A percentile compares a stretch with the other conserved stretches of the same genome.
phyloP scores from a whole-genome alignment of 2,113 vertebrate genomes.

The Cyanoramphus novaezelandiae region DNA sequence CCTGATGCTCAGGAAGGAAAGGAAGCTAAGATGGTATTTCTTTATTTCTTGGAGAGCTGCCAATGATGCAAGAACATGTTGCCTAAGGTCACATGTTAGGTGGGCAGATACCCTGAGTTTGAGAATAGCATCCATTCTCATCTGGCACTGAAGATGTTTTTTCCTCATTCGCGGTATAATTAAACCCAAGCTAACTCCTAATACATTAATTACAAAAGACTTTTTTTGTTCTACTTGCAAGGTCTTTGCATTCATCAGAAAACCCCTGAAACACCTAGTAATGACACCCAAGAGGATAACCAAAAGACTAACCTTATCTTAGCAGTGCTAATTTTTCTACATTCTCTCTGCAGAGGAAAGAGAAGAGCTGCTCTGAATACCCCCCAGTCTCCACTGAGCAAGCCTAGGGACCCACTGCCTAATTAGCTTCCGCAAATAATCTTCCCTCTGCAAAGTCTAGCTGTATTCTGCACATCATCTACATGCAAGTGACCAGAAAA shows the following conservation, averaged over 20 bases:
- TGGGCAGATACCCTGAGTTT: background rate
- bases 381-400: background rate
- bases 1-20: background rate
- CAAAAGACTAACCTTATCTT: background rate
- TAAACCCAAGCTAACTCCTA: constrained; percentile 4
- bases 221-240: background rate
- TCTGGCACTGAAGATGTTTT: background rate
- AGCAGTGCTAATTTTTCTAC: background rate
- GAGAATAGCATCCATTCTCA: background rate
- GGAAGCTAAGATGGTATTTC: background rate
- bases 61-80: background rate
- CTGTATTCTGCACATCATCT: background rate
- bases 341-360: background rate
- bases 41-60: background rate
- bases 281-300: background rate
- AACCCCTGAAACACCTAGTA: background rate
- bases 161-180: background rate
- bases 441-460: background rate
- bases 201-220: constrained; percentile 5
- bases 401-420: background rate
- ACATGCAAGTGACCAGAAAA: background rate
- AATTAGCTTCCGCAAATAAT: background rate
- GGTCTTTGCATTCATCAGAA: background rate
- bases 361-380: background rate
- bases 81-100: background rate